phyloP scores from a whole-genome alignment of 2,888 invertebrate species.

The Eupeodes latifasciatus region DNA sequence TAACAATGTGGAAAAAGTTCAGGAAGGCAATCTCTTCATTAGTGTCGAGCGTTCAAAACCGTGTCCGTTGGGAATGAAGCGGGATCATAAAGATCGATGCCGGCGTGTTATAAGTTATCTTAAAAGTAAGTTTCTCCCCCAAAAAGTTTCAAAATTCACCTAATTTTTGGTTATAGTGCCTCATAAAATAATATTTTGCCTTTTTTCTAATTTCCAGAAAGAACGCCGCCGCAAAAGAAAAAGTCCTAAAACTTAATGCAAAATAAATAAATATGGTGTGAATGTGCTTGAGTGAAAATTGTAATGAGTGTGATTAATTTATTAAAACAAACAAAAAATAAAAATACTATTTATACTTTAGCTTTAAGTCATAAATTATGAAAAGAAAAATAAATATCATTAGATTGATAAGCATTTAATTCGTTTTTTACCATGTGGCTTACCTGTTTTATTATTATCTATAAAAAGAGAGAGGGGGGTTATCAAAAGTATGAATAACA shows the following conservation, averaged over 20 bases:
- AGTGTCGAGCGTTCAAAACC: conserved; percentile 77
- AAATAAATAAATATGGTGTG: conserved; percentile 1
- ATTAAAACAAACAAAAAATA: background rate
- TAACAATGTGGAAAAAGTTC: conserved; percentile 76
- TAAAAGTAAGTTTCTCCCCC: conserved; percentile 73
- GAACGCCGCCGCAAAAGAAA: background rate
- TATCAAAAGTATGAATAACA: background rate
- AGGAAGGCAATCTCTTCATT: conserved; percentile 79
- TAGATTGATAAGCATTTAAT: background rate
- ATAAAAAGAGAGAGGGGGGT: background rate
- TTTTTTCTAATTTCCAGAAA: conserved; percentile 5
- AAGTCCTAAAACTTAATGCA: background rate
- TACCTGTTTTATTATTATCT: background rate
- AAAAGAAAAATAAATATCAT: background rate
- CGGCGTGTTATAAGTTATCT: conserved; percentile 80
- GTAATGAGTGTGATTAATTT: conserved; percentile 21
- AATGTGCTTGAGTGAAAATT: conserved; percentile 1
- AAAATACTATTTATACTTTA: conserved; percentile 23
- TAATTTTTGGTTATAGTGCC: background rate
- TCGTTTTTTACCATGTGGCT: background rate
- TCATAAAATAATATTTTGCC: background rate
- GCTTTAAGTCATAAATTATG: background rate
- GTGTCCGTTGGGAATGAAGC: conserved; percentile 80
- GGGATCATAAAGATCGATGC: conserved; percentile 81
- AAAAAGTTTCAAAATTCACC: too few relatives aligned